phyloP scores from a whole-genome alignment of 2,888 invertebrate species.

The Drosophila planitibia region DNA sequence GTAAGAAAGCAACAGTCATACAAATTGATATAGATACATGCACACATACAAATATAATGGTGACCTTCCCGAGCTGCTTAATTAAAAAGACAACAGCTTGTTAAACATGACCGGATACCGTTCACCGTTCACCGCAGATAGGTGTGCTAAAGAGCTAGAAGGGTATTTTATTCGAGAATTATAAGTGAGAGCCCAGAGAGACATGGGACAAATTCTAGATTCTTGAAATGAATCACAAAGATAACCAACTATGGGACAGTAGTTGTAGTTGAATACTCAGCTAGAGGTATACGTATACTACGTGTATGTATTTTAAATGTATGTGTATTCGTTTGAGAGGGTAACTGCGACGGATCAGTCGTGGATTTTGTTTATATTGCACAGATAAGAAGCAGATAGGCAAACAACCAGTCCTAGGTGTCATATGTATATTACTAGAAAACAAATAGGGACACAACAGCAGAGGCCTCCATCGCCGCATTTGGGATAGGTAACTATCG shows the following conservation, averaged over 20 bases:
- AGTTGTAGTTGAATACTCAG: slow-evolving; percentile 5
- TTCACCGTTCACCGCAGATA: slow-evolving; percentile 46
- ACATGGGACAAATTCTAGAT: slow-evolving; percentile 47
- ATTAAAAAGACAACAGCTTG: slow-evolving; percentile 82
- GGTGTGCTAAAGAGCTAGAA: slow-evolving; percentile 35
- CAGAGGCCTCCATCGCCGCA: slow-evolving; percentile 22
- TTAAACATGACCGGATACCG: slow-evolving; percentile 67
- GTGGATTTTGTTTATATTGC: slow-evolving; percentile 57
- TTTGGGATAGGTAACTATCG: slow-evolving; percentile 48
- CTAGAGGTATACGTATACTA: slow-evolving; percentile 3
- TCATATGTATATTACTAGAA: slow-evolving; percentile 56
- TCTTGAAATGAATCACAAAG: slow-evolving; percentile 72
- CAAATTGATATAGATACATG: slow-evolving; percentile 23
- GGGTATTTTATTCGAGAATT: slow-evolving; percentile 45
- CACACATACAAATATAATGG: slow-evolving; percentile 40
- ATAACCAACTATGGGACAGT: slow-evolving; percentile 48
- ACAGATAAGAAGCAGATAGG: slow-evolving; percentile 62
- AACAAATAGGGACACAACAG: slow-evolving; percentile 45
- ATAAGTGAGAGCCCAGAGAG: slow-evolving; percentile 34
- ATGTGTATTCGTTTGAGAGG: slow-evolving; percentile 21
- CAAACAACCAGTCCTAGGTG: slow-evolving; percentile 38
- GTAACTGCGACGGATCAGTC: slow-evolving; percentile 64
- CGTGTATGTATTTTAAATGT: background rate
- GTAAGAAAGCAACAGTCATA: slow-evolving; percentile 53
- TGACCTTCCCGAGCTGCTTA: slow-evolving; percentile 73